A percentile compares a stretch with the other conserved stretches of the same genome.
phyloP scores from a whole-genome alignment of 1,140 invertebrate species.

The Drosophila sucinea region DNA sequence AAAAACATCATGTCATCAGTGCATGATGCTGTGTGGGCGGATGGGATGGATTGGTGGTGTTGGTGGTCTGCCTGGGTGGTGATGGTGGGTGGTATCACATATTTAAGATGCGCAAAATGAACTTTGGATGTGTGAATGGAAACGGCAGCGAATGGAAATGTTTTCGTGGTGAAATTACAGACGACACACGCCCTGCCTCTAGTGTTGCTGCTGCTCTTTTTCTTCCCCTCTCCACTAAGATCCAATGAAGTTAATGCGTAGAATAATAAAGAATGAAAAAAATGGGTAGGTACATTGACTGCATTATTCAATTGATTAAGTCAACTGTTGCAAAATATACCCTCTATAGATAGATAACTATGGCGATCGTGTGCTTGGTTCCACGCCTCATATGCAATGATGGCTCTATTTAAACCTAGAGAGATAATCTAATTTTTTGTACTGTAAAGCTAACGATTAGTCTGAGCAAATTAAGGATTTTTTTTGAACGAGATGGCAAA shows the following conservation, averaged over 20 bases:
- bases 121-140: not conserved
- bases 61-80: not conserved
- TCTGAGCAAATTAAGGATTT: too few species aligned
- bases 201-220: not conserved
- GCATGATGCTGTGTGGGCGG: constrained; percentile 38
- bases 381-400: too few species aligned
- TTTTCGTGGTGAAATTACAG: constrained; percentile 3
- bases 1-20: constrained; percentile 28
- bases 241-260: not conserved
- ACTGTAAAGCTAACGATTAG: too few species aligned
- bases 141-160: not conserved
- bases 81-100: not conserved
- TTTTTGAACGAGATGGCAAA: too few species aligned
- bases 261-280: not conserved
- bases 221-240: not conserved
- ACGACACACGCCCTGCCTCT: not conserved
- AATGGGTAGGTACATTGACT: not conserved
- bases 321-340: not conserved
- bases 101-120: constrained; percentile 7
- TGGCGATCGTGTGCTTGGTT: too few species aligned
- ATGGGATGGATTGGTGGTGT: constrained; percentile 24
- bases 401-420: too few species aligned
- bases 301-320: not conserved
- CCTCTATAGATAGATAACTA: not conserved
- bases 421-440: too few species aligned